Evolutionary conservation across 2,113 vertebrate species (phyloP).

Genomic region (Lasiurus cinereus): DNA sequence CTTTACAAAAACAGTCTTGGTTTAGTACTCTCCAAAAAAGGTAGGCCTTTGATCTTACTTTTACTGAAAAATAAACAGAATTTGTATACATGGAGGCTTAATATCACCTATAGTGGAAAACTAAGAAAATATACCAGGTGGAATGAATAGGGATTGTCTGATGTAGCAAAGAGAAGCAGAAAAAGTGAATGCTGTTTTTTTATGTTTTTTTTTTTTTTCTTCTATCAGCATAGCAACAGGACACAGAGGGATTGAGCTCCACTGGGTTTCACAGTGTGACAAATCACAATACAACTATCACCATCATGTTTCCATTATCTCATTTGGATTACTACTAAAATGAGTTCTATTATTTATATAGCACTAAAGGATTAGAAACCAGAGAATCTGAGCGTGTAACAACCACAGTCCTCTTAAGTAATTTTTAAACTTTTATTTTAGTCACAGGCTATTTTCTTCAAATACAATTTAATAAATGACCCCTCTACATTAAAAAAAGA

Average conservation of each 20-base stretch:
- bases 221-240: not conserved
- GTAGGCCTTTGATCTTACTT: not conserved
- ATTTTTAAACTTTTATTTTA: not conserved
- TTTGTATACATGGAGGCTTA: not conserved
- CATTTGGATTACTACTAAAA: not conserved
- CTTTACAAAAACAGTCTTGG: slow-evolving; percentile 17
- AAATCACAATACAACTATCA: not conserved
- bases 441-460: not conserved
- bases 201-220: not conserved
- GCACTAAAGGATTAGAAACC: slow-evolving; percentile 6
- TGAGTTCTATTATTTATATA: not conserved
- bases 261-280: not conserved
- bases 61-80: slow-evolving; percentile 12
- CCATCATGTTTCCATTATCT: not conserved
- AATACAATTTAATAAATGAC: slow-evolving; percentile 49
- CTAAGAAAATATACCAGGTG: not conserved
- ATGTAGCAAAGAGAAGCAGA: not conserved
- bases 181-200: not conserved
- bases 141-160: not conserved
- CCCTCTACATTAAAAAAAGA: not conserved
- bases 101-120: not conserved
- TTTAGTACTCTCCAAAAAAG: not conserved
- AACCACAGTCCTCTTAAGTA: not conserved
- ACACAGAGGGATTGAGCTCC: not conserved
- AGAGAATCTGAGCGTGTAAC: not conserved